phyloP scores from a whole-genome alignment of 1,140 invertebrate genomes.

The Apis cerana region DNA sequence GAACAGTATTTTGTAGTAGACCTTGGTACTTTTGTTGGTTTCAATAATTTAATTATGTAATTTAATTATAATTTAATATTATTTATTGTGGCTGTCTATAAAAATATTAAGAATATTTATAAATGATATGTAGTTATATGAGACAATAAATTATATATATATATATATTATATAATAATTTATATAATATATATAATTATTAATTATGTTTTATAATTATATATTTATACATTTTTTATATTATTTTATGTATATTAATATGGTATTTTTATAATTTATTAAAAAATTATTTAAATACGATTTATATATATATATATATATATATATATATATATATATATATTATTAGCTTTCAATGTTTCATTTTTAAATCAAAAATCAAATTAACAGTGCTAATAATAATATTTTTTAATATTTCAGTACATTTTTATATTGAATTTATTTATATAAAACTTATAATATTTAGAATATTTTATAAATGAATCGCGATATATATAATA shows the following conservation, averaged over 20 bases:
- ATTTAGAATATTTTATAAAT: not conserved
- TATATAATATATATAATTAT: too few species aligned
- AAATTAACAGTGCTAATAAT: slow-evolving; percentile 4
- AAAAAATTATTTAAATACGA: not conserved
- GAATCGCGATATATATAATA: not conserved
- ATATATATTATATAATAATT: not conserved
- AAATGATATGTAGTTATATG: slow-evolving; percentile 36
- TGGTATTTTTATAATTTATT: slow-evolving; percentile 1
- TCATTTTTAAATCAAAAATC: not conserved
- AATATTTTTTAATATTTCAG: slow-evolving; percentile 3
- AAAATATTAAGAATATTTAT: slow-evolving; percentile 7
- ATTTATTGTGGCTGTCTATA: slow-evolving; percentile 41
- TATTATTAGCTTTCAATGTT: not conserved
- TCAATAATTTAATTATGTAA: slow-evolving; percentile 15
- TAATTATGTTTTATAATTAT: not conserved
- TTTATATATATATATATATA: not conserved
- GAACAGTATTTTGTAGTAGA: slow-evolving; percentile 51
- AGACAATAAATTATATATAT: slow-evolving; percentile 25
- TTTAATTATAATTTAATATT: not conserved
- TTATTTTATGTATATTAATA: slow-evolving; percentile 30
- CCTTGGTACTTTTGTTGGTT: slow-evolving; percentile 27
- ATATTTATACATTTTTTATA: slow-evolving; percentile 4
- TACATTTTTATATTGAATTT: not conserved
- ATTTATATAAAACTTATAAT: not conserved
- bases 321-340: not conserved